Conservation (phyloP, 2,113 vertebrate genomes). For the Apodemus sylvaticus region DNA sequence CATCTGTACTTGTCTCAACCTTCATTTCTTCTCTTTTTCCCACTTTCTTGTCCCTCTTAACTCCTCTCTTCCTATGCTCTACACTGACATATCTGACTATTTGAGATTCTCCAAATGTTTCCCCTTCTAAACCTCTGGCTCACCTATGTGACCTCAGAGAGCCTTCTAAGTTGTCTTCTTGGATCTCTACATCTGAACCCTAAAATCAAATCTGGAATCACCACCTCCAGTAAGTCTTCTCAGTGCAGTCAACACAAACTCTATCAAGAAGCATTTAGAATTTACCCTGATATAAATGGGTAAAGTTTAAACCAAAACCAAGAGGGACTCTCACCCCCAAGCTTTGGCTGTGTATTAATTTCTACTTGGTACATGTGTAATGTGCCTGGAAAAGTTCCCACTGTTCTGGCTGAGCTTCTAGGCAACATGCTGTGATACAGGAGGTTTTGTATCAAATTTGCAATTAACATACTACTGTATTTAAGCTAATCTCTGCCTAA, state of each 20-base stretch:
- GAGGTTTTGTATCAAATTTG: constrained; percentile 34
- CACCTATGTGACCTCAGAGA: not conserved
- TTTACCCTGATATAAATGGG: not conserved
- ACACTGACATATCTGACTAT: not conserved
- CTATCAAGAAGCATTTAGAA: not conserved
- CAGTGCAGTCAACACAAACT: not conserved
- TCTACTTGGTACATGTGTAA: not conserved
- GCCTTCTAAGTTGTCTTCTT: not conserved
- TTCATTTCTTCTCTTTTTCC: not conserved
- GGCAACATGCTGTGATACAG: constrained; percentile 10
- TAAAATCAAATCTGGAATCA: not conserved
- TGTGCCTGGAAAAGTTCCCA: not conserved
- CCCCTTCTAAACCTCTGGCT: not conserved
- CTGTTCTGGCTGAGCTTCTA: not conserved
- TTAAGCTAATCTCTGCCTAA: constrained; percentile 66
- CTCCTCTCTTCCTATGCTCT: not conserved
- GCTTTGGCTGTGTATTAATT: not conserved
- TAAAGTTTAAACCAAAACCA: not conserved
- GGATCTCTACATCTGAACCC: not conserved
- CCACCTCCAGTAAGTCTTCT: not conserved
- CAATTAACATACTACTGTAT: constrained; percentile 68
- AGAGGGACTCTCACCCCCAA: not conserved
- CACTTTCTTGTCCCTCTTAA: not conserved
- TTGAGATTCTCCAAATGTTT: not conserved
- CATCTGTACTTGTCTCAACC: not conserved